A percentile compares a stretch with the other conserved stretches of the same genome.
These are phyloP conservation scores for Chloroceryle inda DNA, from an alignment of 2,797 vertebrate species.

Conservation along the genomic window DNA sequence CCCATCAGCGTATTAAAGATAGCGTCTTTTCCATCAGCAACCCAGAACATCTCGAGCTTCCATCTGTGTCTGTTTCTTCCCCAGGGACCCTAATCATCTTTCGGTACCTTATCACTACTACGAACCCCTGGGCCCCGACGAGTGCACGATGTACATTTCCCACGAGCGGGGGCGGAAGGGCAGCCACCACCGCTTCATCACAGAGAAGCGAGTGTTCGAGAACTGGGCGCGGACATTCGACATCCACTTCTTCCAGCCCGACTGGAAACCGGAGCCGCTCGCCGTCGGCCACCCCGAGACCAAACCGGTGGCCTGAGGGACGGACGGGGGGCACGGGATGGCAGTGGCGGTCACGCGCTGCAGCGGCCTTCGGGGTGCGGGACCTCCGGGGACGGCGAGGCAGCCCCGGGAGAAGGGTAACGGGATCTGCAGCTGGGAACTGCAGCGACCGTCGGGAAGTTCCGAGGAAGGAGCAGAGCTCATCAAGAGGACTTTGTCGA, in stretches of 20 bases:
- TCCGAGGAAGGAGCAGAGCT: slow-evolving; percentile 11
- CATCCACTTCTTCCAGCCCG: slow-evolving; percentile 95
- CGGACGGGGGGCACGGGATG: accelerated
- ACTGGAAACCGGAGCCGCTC: slow-evolving; percentile 90
- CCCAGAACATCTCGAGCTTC: background rate
- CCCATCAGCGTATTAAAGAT: slow-evolving; percentile 50
- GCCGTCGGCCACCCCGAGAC: slow-evolving; percentile 65
- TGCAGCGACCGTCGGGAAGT: background rate
- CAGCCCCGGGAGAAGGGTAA: background rate
- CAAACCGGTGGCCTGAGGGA: slow-evolving; percentile 70
- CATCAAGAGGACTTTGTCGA: slow-evolving; percentile 41
- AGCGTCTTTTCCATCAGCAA: slow-evolving; percentile 30
- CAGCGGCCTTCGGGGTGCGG: background rate
- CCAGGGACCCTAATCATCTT: slow-evolving; percentile 89
- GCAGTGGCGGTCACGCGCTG: background rate
- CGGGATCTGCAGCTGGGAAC: background rate
- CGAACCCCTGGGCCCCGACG: slow-evolving; percentile 91
- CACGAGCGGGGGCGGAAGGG: slow-evolving; percentile 95
- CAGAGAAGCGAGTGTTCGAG: slow-evolving; percentile 95
- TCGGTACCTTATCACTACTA: slow-evolving; percentile 98
- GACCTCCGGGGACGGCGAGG: background rate
- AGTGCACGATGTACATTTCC: slow-evolving; percentile 97
- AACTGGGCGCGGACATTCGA: slow-evolving; percentile 95
- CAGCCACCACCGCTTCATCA: slow-evolving; percentile 98
- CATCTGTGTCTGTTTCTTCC: slow-evolving; percentile 43